Conservation (phyloP, 2,888 invertebrate genomes). For the Brachylomia viminalis region DNA sequence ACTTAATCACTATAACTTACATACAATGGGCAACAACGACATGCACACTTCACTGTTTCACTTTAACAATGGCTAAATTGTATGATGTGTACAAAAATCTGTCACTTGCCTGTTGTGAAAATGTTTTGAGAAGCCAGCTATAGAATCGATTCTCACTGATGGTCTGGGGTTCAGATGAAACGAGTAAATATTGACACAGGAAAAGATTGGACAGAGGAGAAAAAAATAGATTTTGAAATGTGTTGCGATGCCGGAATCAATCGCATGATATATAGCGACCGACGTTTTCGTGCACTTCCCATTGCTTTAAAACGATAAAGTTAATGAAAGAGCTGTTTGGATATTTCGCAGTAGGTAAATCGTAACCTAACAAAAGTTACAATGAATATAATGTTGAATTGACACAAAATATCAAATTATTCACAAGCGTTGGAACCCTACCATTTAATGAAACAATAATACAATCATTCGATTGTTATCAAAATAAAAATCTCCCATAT, state of each 20-base stretch:
- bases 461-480: conserved; percentile 59
- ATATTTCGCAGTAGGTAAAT: not conserved
- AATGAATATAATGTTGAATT: not conserved
- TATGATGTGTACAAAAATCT: conserved; percentile 32
- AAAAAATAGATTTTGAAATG: not conserved
- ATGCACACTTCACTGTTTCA: conserved; percentile 14
- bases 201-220: not conserved
- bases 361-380: not conserved
- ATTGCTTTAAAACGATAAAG: not conserved
- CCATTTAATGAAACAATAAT: conserved; percentile 47
- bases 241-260: conserved; percentile 9
- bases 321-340: not conserved
- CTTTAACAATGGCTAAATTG: conserved; percentile 45
- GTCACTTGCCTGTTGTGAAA: not conserved
- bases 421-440: conserved; percentile 53
- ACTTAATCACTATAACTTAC: not conserved
- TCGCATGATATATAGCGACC: not conserved
- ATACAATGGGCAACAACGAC: not conserved
- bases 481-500: conserved; percentile 64
- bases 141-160: conserved; percentile 41
- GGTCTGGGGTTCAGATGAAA: not conserved
- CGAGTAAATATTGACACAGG: conserved; percentile 36
- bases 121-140: conserved; percentile 52
- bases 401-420: conserved; percentile 6
- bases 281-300: not conserved